Base-by-base conservation (phyloP, 2,797 vertebrate species). In the Lepus townsendii region DNA sequence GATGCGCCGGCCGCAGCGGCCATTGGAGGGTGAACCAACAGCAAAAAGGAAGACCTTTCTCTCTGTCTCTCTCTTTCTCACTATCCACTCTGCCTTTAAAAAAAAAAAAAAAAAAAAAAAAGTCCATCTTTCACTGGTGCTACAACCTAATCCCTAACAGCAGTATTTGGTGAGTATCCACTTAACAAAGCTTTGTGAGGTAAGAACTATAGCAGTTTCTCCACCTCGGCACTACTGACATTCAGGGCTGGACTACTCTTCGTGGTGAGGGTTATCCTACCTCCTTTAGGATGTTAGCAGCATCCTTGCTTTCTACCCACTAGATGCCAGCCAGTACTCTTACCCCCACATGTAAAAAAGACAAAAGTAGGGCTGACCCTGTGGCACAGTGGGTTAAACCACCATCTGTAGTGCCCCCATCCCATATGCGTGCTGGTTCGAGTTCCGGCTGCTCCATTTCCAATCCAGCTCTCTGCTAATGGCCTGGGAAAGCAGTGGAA, bases 141-240 rank as follows among this genome's bases (percentile, higher is more conserved):
- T 83, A 52, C 88, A 14, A 96, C 68, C n/a, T 86, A 72, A 76
- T 63, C 50, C n/a, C 69, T 24, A 86, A 71, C 47, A 71, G 47
- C 57, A 87, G 66, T 87, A 79, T 78, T 20, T 69, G 38, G 42
- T 52, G 47, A 84, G 32, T 78, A 57, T 20, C 54, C 14, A 20
- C 54, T 57, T 17, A 72, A 52, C 65, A 47, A 90, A 65, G 16
- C 7, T 87, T 93, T 87, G 47, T 83, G 57, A 87, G 80, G 77
- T 66, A 78, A 50, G 60, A 71, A 22, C 50, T 72, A 66, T 20
- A 32, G 38, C 11, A 78, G 22, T 24, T 76, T 75, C 32, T 73
- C n/a, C 5, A 66, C n/a, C 66, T 66, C 68, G 22, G 57, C 60
- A 88, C 38, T 62, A 42, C 7, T 32, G 60, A 68, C 73, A 84